phyloP scores from a whole-genome alignment of 2,888 invertebrate species.

The Platypus cylindrus region DNA sequence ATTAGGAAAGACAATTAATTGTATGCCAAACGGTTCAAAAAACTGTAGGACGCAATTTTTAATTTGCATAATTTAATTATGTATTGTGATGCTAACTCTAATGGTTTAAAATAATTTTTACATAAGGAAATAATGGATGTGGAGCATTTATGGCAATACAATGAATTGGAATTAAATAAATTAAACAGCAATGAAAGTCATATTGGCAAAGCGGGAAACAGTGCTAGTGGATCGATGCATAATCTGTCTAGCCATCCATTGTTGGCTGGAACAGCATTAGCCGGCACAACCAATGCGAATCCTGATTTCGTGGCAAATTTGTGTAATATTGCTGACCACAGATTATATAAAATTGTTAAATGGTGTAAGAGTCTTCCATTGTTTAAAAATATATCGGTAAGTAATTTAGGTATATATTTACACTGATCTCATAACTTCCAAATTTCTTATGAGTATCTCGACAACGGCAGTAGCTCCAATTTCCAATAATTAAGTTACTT shows the following conservation, averaged over 20 bases:
- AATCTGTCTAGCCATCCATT: constrained; percentile 41
- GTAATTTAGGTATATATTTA: constrained; percentile 7
- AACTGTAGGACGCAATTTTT: no score
- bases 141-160: constrained; percentile 91
- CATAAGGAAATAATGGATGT: constrained; percentile 95
- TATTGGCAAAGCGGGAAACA: constrained; percentile 31
- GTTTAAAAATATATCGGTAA: constrained; percentile 89
- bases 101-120: no score
- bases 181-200: constrained; percentile 40
- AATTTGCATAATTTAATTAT: no score
- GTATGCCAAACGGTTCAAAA: no score
- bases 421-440: background rate
- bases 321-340: constrained; percentile 89
- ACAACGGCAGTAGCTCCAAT: no score
- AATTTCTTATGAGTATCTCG: background rate
- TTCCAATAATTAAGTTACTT: no score
- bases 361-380: constrained; percentile 97
- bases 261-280: constrained; percentile 41
- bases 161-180: constrained; percentile 64
- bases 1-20: no score
- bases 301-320: constrained; percentile 80
- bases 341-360: constrained; percentile 93
- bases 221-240: constrained; percentile 33
- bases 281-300: constrained; percentile 46
- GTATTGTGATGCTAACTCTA: no score